Base-by-base conservation (phyloP, 1,140 invertebrate species). In the Drosophila kepulauana region DNA sequence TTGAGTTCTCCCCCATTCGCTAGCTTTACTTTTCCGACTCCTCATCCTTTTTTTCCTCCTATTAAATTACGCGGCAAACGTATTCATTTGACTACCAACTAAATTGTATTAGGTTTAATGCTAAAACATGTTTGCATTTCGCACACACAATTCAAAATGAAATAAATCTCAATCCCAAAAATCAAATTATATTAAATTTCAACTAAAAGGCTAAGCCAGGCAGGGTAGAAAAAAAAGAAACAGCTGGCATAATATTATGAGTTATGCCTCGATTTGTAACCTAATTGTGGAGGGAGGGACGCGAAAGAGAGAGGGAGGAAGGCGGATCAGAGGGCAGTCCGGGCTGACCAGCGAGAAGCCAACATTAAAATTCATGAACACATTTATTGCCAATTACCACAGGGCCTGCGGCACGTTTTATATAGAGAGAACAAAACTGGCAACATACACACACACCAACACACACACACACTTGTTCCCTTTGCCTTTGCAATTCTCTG, bases 321-420 rank as follows among this genome's bases (percentile, higher is more conserved):
- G 54, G 59, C 5, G 13, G 13, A 51, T 38, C 11, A 48, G 54
- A 48, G 51, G 70, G 35, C 67, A 72, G 70, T 66, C 43, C 38
- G 35, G 8, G 67, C 85, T 89, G 85, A 88, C 85, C 85, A 65
- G 66, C 71, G 58, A 70, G 75, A 64, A 69, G 68, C 65, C 62
- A 73, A 63, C 85, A 89, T 89, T 89, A 89, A 89, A 89, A 89
- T 89, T 89, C 85, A 89, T 89, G 85, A 89, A 89, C 86, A 89
- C 85, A 89, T 89, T 89, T 89, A 89, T 89, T 89, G 85, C 85
- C 85, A 89, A 89, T 89, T 89, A 89, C 85, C 84, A 81, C 81
- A 75, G 64, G 70, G 86, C 71, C 71, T 71, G 59, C 20, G 75
- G 73, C 81, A 89, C 81, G 86, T 81, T 89, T 66, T 77, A 66